A percentile compares a stretch with the other conserved stretches of the same genome.
These are phyloP conservation scores for Micrastur ruficollis DNA, from an alignment of 2,797 vertebrate species.

Conservation along the genomic window DNA sequence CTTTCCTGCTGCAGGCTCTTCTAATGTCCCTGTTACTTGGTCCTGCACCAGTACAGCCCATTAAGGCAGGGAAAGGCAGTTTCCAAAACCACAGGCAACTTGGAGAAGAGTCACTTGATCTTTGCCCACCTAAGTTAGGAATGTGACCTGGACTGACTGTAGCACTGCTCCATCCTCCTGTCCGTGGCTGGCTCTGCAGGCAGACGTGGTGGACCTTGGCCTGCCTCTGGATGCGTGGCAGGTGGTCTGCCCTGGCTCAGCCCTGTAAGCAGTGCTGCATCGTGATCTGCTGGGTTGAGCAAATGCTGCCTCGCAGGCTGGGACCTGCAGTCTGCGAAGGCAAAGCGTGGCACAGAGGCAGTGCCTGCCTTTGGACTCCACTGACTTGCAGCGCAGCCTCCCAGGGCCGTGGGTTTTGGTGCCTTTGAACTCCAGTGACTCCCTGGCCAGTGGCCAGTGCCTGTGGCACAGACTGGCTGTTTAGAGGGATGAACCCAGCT, in stretches of 20 bases:
- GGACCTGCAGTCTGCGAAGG: fast-evolving
- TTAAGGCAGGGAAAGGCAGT: not conserved
- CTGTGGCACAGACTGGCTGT: not conserved
- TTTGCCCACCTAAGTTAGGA: not conserved
- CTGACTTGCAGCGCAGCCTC: fast-evolving
- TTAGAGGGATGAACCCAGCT: fast-evolving
- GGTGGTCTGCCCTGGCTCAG: not conserved
- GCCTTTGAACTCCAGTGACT: not conserved
- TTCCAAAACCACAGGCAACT: not conserved
- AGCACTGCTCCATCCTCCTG: not conserved
- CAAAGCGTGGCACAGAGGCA: fast-evolving
- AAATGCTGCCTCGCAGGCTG: fast-evolving
- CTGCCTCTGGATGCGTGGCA: fast-evolving
- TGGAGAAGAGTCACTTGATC: not conserved
- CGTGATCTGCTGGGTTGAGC: not conserved
- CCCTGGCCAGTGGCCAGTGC: not conserved
- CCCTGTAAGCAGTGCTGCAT: not conserved
- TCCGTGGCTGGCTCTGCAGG: fast-evolving
- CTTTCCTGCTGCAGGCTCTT: not conserved
- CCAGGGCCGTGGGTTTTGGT: not conserved
- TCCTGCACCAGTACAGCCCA: not conserved
- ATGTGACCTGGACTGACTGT: not conserved
- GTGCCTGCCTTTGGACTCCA: not conserved
- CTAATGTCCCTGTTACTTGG: not conserved
- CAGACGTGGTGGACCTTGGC: not conserved